Evolutionary conservation across 2,888 invertebrate genomes (phyloP).

Genomic region (Mamestra brassicae): DNA sequence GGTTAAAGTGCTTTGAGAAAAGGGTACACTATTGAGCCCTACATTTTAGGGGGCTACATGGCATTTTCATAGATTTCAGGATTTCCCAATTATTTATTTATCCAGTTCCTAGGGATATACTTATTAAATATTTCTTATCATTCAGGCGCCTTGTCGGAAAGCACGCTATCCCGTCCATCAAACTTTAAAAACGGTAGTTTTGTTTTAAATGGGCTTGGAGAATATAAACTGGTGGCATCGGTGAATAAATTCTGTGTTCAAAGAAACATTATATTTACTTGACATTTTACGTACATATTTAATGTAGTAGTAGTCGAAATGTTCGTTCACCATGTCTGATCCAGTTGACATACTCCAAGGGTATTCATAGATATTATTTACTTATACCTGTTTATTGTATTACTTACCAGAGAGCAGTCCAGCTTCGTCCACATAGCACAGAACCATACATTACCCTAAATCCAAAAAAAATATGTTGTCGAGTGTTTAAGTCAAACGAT

Average conservation of each 20-base stretch:
- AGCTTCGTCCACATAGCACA: not conserved
- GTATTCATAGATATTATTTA: slow-evolving; percentile 4
- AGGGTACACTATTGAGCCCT: not conserved
- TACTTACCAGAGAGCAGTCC: not conserved
- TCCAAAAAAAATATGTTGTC: not conserved
- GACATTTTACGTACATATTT: no score
- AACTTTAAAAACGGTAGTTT: slow-evolving; percentile 62
- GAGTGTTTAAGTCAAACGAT: slow-evolving; percentile 3
- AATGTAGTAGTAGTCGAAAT: no score
- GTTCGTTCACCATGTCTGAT: not conserved
- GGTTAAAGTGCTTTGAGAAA: not conserved
- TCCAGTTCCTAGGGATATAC: not conserved
- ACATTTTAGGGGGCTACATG: not conserved
- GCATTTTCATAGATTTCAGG: not conserved
- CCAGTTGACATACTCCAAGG: slow-evolving; percentile 35
- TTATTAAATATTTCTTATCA: slow-evolving; percentile 56
- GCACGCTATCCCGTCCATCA: slow-evolving; percentile 54
- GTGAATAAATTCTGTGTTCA: not conserved
- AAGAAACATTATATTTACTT: not conserved
- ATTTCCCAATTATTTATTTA: slow-evolving; percentile 1
- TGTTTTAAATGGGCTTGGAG: slow-evolving; percentile 51
- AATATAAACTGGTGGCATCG: slow-evolving; percentile 27
- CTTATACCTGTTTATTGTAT: slow-evolving; percentile 15
- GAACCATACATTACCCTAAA: not conserved
- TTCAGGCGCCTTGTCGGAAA: slow-evolving; percentile 68